Evolutionary conservation across 2,888 invertebrate genomes (phyloP).

Genomic region (Yponomeuta plumbellus): DNA sequence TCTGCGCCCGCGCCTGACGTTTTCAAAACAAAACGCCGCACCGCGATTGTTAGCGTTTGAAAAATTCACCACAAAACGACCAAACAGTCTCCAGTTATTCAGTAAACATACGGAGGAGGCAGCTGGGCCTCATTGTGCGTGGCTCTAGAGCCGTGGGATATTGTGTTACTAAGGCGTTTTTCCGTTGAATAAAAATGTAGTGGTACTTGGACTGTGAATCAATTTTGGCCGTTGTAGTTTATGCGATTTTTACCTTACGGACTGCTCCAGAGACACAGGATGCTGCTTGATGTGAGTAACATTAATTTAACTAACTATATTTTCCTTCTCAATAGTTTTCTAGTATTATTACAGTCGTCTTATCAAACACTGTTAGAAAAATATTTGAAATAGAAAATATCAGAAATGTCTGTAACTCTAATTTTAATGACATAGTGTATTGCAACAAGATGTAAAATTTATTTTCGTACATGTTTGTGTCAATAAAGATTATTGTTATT

Average conservation of each 20-base stretch:
- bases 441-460: no score
- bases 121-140: constrained; percentile 31
- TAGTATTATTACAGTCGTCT: no score
- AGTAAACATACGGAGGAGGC: constrained; percentile 50
- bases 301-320: neutral
- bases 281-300: constrained; percentile 52
- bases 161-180: neutral
- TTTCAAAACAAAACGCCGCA: constrained; percentile 64
- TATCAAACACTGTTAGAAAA: no score
- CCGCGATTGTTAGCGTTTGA: constrained; percentile 61
- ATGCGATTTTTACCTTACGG: constrained; percentile 28
- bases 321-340: no score
- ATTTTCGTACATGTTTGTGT: no score
- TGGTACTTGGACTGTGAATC: constrained; percentile 39
- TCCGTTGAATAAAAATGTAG: constrained; percentile 50
- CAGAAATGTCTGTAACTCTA: no score
- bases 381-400: no score
- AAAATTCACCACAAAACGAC: constrained; percentile 67
- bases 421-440: no score
- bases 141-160: constrained; percentile 10
- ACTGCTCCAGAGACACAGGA: constrained; percentile 36
- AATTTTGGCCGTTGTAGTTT: constrained; percentile 22
- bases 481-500: no score
- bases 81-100: constrained; percentile 58
- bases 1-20: constrained; percentile 29